These are phyloP conservation scores for Cossypha caffra DNA, from an alignment of 2,797 vertebrate genomes.

Conservation along the genomic window DNA sequence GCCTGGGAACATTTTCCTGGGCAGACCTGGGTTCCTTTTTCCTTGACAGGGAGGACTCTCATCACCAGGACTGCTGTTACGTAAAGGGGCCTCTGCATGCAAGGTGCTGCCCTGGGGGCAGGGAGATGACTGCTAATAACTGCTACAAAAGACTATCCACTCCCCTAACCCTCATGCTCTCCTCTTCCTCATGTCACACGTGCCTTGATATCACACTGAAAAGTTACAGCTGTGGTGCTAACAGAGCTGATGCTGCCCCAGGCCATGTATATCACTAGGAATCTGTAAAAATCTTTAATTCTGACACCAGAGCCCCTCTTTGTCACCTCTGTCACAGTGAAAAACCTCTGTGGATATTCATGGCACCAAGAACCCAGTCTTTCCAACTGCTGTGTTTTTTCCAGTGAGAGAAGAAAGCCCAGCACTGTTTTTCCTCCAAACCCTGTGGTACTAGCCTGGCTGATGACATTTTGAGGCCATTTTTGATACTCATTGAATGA, in stretches of 20 bases:
- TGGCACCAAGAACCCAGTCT: neutral
- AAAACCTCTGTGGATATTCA: neutral
- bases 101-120: neutral
- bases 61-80: neutral
- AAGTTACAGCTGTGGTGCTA: neutral
- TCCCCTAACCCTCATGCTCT: neutral
- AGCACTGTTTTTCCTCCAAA: neutral
- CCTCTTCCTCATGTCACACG: neutral
- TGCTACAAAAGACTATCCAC: neutral
- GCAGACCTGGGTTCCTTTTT: neutral
- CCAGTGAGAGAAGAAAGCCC: neutral
- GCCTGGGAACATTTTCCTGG: rapidly evolving
- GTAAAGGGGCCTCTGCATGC: neutral
- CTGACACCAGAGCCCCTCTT: neutral
- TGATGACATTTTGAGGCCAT: neutral
- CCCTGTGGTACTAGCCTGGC: neutral
- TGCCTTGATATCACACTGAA: neutral
- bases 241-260: neutral
- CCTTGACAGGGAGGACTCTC: neutral
- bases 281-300: neutral
- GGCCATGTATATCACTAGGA: rapidly evolving
- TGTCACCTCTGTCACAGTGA: neutral
- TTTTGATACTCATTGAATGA: rapidly evolving
- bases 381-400: neutral
- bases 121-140: neutral